Base-by-base conservation (phyloP, 92 coral and sea anemone species). In the Chrysogorgia sp. region DNA sequence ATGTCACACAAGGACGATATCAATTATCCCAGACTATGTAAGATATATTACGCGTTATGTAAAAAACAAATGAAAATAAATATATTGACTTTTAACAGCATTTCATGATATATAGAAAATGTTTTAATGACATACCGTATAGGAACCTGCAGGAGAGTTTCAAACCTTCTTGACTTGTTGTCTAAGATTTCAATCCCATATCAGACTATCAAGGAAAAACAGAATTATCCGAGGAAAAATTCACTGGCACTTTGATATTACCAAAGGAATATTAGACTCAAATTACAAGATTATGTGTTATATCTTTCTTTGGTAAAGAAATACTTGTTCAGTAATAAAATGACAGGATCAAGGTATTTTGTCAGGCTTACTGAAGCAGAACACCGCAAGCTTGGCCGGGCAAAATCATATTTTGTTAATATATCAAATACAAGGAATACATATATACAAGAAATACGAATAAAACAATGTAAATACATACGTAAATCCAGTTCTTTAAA, bases 291-390 rank as follows among this genome's bases (percentile, higher is more conserved):
- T n/a, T 22, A 21, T 31, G 23, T 17, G 17, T 69, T 48, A 17
- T 45, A 15, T 49, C 24, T 37, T 31, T 25, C 45, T 48, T 35
- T 19, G 9, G 37, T 24, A 21, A 45, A 45, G 20, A 13, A 7
- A 69, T 47, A 26, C 55, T 69, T 29, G 40, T 14, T 21, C 48
- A 19, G 29, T 35, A 20, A 37, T 64, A n/a, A 34, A 64, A 30
- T 35, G 52, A 24, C 48, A 25, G 7, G 59, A 34, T 69, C 65
- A 72, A 72, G 79, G 79, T 72, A 52, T 45, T 72, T 72, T 34
- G 79, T 56, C 64, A 53, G 65, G 79, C 65, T 72, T 72, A 72
- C 34, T 72, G 79, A 52, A 72, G 63, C 79, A 59, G 58, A 56
- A 34, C 79, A 22, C 28, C 34, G 22, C 23, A 17, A 56, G 2